Conservation (phyloP, 2,113 vertebrate species). For the Sinocyclocheilus anophthalmus region DNA sequence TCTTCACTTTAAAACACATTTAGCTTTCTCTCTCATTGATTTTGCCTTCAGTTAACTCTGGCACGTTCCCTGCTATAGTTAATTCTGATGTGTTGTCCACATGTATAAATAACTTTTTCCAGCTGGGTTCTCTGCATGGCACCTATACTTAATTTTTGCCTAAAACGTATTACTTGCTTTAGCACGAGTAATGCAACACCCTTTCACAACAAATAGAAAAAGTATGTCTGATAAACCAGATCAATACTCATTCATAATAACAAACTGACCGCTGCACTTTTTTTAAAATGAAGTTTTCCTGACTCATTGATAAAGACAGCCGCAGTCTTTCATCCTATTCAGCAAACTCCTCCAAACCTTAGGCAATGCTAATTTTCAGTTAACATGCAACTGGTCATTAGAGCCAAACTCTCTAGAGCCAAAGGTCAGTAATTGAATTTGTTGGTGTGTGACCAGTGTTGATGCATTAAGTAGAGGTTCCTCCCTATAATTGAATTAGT, state of each 20-base stretch:
- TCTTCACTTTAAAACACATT: constrained; percentile 66
- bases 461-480: constrained; percentile 70
- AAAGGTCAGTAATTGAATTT: constrained; percentile 79
- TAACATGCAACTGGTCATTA: constrained; percentile 77
- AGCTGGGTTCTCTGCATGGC: constrained; percentile 62
- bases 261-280: constrained; percentile 58
- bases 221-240: constrained; percentile 63
- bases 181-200: constrained; percentile 54
- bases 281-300: constrained; percentile 62
- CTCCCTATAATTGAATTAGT: constrained; percentile 70
- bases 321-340: constrained; percentile 35
- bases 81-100: constrained; percentile 63
- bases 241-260: constrained; percentile 76
- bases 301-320: constrained; percentile 34
- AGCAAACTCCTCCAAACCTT: constrained; percentile 38
- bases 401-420: constrained; percentile 66
- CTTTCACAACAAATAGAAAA: constrained; percentile 58
- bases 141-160: constrained; percentile 26
- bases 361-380: constrained; percentile 73
- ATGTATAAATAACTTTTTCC: constrained; percentile 70
- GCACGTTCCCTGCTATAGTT: constrained; percentile 62
- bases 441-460: constrained; percentile 68
- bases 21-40: constrained; percentile 71
- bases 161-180: constrained; percentile 36
- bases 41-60: constrained; percentile 68